Base-by-base conservation (phyloP, 2,113 vertebrate genomes). In the Papio anubis region DNA sequence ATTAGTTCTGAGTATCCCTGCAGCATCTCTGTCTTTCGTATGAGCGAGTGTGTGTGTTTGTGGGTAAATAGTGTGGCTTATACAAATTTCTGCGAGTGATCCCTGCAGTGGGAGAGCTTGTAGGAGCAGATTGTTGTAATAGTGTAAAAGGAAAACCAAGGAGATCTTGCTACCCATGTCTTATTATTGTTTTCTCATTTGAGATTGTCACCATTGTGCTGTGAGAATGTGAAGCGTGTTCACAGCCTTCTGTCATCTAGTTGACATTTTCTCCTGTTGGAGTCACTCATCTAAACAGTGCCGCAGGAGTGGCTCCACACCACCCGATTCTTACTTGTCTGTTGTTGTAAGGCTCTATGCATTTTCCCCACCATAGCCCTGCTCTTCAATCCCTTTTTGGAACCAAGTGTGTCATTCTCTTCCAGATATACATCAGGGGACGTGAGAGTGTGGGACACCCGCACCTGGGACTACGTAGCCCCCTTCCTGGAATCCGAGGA, bases 391-490 rank as follows among this genome's bases (percentile, higher is more conserved):
- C 2, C 78, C 93, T 38, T 78, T 90, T 91, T 95, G 95, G 94
- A 98, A 86, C 96, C 78, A 95, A 78, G 38, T 35, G 11, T 66
- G 48, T 25, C 72, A 89, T 97, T 98, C 66, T 98, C 81, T 99
- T 98, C 88, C 98, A 99, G 99, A 96, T 99, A 99, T 88, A 99
- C 99, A 1, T 99, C 99, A 1, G 99, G 99, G 78, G 99, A 99
- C 4, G 99, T 99, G 96, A 98, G 99, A 95, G 98, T 99, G 98
- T 99, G 99, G 99, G 99, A 99, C 97, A 99, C 99, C 0, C 98
- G 99, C 97, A 99, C 99, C 98, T 99, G 99, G 99, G 99, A 99
- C 99, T 98, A 99, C 11, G 83, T 98, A 1, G 99, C 99, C 50
- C 99, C 99, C 50, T 98, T 98, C 98, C 98, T 99, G 98, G 99